Evolutionary conservation across 2,113 vertebrate genomes (phyloP), one percentile per base, ranked within the genome.

Genomic region (Callorhinus ursinus): DNA sequence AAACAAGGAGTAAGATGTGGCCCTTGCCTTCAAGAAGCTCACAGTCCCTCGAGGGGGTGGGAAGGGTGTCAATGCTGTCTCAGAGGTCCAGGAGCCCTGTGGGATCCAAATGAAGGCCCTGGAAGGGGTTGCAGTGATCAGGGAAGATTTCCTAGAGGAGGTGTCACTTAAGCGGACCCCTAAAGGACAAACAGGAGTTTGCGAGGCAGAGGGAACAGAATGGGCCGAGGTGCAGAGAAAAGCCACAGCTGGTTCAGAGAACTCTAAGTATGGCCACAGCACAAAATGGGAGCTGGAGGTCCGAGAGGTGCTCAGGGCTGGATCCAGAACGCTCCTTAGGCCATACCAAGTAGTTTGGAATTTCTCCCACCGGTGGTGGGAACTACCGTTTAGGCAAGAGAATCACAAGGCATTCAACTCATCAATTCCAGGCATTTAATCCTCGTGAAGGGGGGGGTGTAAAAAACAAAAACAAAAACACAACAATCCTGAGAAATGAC

Each of bases 211-310:
- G 28, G 85, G 18, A 67, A 61, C 26, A 53, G 5, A 31, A 24
- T 2, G 21, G n/a, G 26, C 53, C 31, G 4, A 65, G 21, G 24
- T 14, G 39, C 51, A 33, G 33, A 24, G 26, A 33, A 13, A 1
- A 28, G n/a, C 3, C 26, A 1, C 0, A 0, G 21, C 5, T 26
- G 71, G 5, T 15, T 24, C 63, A 0, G 7, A 21, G 53, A 26
- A 42, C 16, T 1, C 57, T 1, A n/a, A 46, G 59, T 7, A 28
- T 24, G 65, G 57, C 82, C 10, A 8, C 39, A 33, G 84, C 69
- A 33, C 9, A 46, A 33, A 53, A 8, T 0, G 21, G 31, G 39
- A 46, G n/a, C 4, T 1, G 24, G n/a, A 55, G 22, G 46, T 49
- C 33, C 9, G 33, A 31, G 71, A 28, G 2, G 33, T 2, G 1